Evolutionary conservation across 2,888 invertebrate genomes (phyloP), one percentile per base, ranked within the genome.

Genomic region (Amblyteles armatorius): DNA sequence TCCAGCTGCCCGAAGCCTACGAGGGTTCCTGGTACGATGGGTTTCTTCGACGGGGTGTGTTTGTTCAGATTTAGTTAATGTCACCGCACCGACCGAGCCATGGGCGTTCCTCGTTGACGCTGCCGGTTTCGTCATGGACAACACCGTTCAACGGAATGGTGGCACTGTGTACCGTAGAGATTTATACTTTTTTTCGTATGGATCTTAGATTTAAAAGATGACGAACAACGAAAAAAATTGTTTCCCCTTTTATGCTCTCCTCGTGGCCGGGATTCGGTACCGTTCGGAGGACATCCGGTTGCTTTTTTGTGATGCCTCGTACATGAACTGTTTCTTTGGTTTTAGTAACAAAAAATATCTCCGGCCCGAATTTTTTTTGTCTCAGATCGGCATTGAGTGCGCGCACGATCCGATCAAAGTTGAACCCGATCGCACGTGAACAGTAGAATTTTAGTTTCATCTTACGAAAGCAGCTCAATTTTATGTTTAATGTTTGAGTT

Each of bases 1-100:
- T 33, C 67, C 74, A 85, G 84, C 82, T 85, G 84, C 71, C 82
- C 67, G 26, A 48, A 48, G 19, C 40, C 36, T n/a, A n/a, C 22
- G 57, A 85, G 83, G 65, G 81, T 69, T 74, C 73, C 48, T 78
- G 44, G 44, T 48, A 48, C 44, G 16, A 67, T 40, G 33, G 52
- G 79, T 29, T 79, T 72, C 83, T 77, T 77, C 85, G 26, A 40
- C 71, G 13, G 71, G 85, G 87, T 85, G 79, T 92, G 92, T 92
- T 92, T 93, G 91, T 90, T 92, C 92, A 90, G 92, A 92, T 93
- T 92, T 92, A 84, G 91, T 93, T 92, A 92, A 91, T 91, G 91
- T 90, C 90, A 87, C 89, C 88, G 79, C 82, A 85, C 88, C 87
- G 87, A 86, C 85, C 85, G 84, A 65, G n/a, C 71, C 13, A 82